Evolutionary conservation across 2,888 invertebrate genomes (phyloP).

Genomic region (Tinea semifulvella): DNA sequence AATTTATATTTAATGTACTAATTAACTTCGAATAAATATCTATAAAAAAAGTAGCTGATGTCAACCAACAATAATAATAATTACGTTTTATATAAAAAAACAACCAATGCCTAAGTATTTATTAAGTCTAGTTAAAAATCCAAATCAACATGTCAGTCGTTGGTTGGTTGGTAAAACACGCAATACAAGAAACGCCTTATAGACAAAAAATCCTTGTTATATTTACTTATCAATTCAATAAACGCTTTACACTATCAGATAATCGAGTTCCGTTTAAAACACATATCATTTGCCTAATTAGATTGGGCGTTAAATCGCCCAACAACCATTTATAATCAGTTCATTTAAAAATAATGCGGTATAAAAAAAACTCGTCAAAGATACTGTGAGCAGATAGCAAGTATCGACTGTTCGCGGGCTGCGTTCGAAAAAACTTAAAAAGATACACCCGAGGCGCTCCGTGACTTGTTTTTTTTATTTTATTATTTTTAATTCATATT

Average conservation of each 20-base stretch:
- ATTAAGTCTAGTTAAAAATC: too few relatives aligned
- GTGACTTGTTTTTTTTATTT: constrained; percentile 65
- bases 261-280: constrained; percentile 38
- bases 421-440: constrained; percentile 54
- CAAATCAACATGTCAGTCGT: too few relatives aligned
- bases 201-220: too few relatives aligned
- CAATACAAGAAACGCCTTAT: too few relatives aligned
- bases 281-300: constrained; percentile 67
- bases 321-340: constrained; percentile 66
- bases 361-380: constrained; percentile 64
- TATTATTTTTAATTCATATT: constrained; percentile 68
- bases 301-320: constrained; percentile 67
- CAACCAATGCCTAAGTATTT: too few relatives aligned
- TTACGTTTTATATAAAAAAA: too few relatives aligned
- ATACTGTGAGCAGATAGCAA: constrained; percentile 63
- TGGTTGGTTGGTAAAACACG: too few relatives aligned
- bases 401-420: constrained; percentile 54
- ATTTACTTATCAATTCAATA: too few relatives aligned
- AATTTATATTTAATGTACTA: too few relatives aligned
- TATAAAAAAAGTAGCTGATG: too few relatives aligned
- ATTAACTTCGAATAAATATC: too few relatives aligned
- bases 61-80: too few relatives aligned
- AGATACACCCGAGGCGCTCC: constrained; percentile 60
- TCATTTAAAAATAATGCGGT: constrained; percentile 64
- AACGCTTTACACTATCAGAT: constrained; percentile 9